Conservation (phyloP, 2,113 vertebrate genomes). For the Mus pahari region DNA sequence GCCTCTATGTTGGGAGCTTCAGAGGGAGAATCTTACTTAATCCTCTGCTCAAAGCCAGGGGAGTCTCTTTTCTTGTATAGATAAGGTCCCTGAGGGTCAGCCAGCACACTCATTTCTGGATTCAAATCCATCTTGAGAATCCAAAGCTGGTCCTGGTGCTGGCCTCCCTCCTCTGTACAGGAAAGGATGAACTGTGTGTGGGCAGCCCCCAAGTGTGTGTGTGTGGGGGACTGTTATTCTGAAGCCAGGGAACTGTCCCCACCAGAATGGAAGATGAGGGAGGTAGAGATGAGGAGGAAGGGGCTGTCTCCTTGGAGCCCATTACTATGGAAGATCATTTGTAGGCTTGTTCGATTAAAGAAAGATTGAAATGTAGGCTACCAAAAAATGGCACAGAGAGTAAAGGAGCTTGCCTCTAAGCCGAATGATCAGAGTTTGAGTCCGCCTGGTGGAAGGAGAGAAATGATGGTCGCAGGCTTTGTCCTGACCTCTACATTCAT, state of each 20-base stretch:
- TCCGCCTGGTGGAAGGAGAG: too few species aligned
- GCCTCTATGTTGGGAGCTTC: neutral
- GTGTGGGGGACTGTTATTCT: neutral
- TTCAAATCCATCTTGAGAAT: conserved; percentile 16
- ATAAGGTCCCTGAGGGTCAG: neutral
- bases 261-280: neutral
- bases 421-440: neutral
- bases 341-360: neutral
- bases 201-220: neutral
- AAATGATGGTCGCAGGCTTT: neutral
- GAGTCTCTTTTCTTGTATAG: neutral
- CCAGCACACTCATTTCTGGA: neutral
- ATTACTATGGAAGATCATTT: neutral
- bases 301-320: neutral
- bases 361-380: neutral
- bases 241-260: neutral
- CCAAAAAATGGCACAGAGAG: neutral
- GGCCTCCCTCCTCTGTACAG: neutral
- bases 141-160: neutral
- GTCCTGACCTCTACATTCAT: neutral
- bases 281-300: neutral
- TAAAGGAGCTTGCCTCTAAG: neutral
- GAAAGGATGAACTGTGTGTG: neutral
- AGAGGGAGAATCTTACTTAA: conserved; percentile 16
- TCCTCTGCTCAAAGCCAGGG: conserved; percentile 30